Evolutionary conservation across 2,888 invertebrate genomes (phyloP).

Genomic region (Tolmerus cingulatus): DNA sequence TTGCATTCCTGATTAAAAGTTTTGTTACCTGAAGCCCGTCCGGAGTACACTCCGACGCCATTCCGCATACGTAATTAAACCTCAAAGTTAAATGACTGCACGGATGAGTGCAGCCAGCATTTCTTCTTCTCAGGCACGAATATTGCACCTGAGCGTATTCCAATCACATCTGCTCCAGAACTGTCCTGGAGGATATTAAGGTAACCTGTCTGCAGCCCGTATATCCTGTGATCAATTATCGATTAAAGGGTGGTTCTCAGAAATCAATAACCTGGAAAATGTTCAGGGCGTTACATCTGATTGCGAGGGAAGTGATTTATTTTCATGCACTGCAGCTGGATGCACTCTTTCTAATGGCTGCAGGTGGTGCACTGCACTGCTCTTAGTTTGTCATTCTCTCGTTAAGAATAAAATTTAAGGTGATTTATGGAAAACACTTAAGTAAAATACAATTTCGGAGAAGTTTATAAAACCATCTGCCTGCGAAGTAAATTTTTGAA

Average conservation of each 20-base stretch:
- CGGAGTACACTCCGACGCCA: not conserved
- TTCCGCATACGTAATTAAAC: constrained; percentile 14
- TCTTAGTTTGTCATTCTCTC: not conserved
- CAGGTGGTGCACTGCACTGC: not conserved
- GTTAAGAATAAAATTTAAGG: not conserved
- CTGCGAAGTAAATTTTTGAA: not conserved
- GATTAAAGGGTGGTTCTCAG: not conserved
- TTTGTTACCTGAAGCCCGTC: not conserved
- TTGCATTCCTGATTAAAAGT: constrained; percentile 22
- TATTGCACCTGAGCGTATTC: not conserved
- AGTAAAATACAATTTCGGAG: not conserved
- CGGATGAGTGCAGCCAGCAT: not conserved
- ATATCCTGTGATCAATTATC: not conserved
- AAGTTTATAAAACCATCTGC: not conserved
- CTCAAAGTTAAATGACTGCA: constrained; percentile 9
- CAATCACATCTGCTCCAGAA: not conserved
- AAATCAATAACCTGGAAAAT: not conserved
- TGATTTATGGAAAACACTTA: not conserved
- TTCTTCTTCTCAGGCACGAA: not conserved
- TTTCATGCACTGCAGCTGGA: not conserved
- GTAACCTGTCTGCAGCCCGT: not conserved
- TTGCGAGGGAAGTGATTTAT: not conserved
- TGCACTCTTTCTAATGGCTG: not conserved
- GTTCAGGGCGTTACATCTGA: not conserved
- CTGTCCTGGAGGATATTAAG: not conserved